Conservation (phyloP, 1,140 invertebrate genomes). For the Vollenhovia emeryi region DNA sequence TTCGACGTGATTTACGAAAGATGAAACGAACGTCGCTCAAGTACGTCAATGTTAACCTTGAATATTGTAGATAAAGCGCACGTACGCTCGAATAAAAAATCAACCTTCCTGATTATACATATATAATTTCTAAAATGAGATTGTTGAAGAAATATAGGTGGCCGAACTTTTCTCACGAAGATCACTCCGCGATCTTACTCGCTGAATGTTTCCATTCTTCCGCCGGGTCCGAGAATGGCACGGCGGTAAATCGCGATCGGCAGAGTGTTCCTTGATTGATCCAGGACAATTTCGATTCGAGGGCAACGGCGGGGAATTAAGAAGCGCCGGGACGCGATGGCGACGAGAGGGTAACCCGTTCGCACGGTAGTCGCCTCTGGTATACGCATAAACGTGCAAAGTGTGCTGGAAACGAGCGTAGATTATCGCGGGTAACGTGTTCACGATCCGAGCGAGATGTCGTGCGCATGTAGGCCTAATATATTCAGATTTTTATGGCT, state of each 20-base stretch:
- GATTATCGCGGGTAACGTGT: slow-evolving; percentile 79
- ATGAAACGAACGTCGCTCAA: neutral
- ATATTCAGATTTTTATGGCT: slow-evolving; percentile 86
- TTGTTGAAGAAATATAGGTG: neutral
- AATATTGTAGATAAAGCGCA: slow-evolving; percentile 25
- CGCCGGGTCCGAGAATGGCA: neutral
- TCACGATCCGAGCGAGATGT: slow-evolving; percentile 80
- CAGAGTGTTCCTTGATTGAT: neutral
- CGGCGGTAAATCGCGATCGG: neutral
- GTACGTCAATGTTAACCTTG: slow-evolving; percentile 45
- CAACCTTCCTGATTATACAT: neutral
- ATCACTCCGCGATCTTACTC: neutral
- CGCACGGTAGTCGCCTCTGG: slow-evolving; percentile 32
- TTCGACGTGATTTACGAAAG: neutral
- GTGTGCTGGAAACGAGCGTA: slow-evolving; percentile 73
- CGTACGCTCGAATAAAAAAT: slow-evolving; percentile 4
- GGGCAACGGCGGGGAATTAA: neutral
- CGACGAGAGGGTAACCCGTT: neutral
- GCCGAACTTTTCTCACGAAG: neutral
- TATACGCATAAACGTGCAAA: slow-evolving; percentile 71
- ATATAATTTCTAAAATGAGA: neutral
- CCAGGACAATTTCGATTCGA: slow-evolving; percentile 7
- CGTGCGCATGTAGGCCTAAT: slow-evolving; percentile 82
- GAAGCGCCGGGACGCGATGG: neutral
- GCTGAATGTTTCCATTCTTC: neutral